phyloP scores from a whole-genome alignment of 2,888 invertebrate species.

The Stenolophus ochropezus region DNA sequence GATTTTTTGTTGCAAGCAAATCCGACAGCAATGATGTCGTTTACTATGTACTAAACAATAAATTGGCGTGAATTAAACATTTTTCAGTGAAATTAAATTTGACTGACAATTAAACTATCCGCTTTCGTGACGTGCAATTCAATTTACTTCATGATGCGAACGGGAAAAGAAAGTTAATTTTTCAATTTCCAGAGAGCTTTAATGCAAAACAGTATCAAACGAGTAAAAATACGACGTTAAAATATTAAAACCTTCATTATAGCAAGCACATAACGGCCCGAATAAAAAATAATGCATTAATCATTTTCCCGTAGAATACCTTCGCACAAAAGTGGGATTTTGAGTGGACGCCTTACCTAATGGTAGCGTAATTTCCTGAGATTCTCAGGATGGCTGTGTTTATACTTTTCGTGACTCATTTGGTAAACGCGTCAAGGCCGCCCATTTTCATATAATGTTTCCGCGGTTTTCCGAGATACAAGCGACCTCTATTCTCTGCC shows the following conservation, averaged over 20 bases:
- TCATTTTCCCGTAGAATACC: conserved; percentile 33
- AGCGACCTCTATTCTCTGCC: no score
- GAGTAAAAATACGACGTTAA: conserved; percentile 18
- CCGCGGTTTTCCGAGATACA: not conserved
- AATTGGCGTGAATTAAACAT: conserved; percentile 2
- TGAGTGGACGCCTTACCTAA: conserved; percentile 6
- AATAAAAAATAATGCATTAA: conserved; percentile 52
- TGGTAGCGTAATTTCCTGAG: conserved; percentile 38
- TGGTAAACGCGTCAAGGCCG: conserved; percentile 8
- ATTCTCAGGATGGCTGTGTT: conserved; percentile 16
- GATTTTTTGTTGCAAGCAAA: not conserved
- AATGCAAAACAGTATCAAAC: conserved; percentile 4
- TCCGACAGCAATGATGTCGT: not conserved
- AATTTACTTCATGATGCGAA: conserved; percentile 13
- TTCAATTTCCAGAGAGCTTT: conserved; percentile 28
- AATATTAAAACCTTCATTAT: conserved; percentile 53
- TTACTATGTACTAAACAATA: not conserved
- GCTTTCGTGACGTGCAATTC: conserved; percentile 3
- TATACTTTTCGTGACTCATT: conserved; percentile 31
- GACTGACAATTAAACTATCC: conserved; percentile 36
- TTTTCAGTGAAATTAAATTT: conserved; percentile 30
- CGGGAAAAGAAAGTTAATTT: conserved; percentile 23
- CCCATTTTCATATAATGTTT: conserved; percentile 3
- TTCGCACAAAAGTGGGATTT: conserved; percentile 5
- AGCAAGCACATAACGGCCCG: conserved; percentile 28